Base-by-base conservation (phyloP, 2,888 invertebrate species). In the Hemaris fuciformis region DNA sequence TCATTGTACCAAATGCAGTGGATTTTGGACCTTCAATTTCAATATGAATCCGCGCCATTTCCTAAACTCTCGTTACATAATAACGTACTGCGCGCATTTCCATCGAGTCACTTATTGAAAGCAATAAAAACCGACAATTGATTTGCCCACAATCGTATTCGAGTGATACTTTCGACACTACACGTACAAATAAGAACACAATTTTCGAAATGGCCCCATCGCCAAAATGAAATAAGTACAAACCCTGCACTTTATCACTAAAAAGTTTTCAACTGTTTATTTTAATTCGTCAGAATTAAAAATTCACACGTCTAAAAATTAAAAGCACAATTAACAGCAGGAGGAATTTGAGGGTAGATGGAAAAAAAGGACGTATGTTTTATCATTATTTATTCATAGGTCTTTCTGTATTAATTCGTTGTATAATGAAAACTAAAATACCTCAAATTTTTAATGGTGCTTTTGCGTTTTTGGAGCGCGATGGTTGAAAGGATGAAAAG, bases 201-300 rank as follows among this genome's bases (percentile, higher is more conserved):
- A 53, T 18, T 53, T 53, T 31, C 10, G 10, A 4, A 27, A 27
- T 31, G 10, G 27, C 27, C 25, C 27, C n/a, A 25, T 23, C 22
- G 46, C n/a, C 46, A 46, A 46, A n/a, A 22, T 8, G 18, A 31
- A n/a, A 20, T 31, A 53, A 53, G 31, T 53, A 53, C 53, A 53
- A 20, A 53, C 31, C 53, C 53, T 53, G 53, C 31, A 53, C 53
- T 53, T 18, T 53, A 53, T 53, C 31, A 31, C 53, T 53, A 27
- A 46, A 22, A 46, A 3, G n/a, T 25, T 1, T 23, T n/a, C n/a
- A n/a, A n/a, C n/a, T n/a, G n/a, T n/a, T n/a, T n/a, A n/a, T n/a
- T n/a, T n/a, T n/a, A n/a, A n/a, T n/a, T n/a, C n/a, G n/a, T n/a
- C n/a, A n/a, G n/a, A n/a, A 42, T 15, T 18, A 15, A 42, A 18